Percentiles rank a stretch among this genome's conserved stretches.
Evolutionary conservation across 2,888 invertebrate genomes (phyloP).

Genomic region (Euzophera pinguis): DNA sequence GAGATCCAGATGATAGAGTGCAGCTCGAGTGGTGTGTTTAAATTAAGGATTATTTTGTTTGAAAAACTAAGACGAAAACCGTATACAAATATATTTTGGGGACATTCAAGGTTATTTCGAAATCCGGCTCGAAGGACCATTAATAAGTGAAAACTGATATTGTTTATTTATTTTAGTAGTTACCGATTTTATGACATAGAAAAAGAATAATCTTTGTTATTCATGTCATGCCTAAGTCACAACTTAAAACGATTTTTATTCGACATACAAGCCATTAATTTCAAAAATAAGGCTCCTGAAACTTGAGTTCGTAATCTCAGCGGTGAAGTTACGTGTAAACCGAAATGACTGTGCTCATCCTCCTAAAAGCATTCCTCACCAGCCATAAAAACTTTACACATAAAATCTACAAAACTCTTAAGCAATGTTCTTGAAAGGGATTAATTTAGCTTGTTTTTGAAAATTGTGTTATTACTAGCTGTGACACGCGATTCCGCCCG

Average conservation of each 20-base stretch:
- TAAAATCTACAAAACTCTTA: conserved; percentile 6
- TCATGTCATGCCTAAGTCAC: no score
- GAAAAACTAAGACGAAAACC: background rate
- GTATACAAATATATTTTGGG: background rate
- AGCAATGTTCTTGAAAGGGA: conserved; percentile 1
- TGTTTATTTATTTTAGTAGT: no score
- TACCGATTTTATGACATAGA: no score
- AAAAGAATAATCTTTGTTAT: no score
- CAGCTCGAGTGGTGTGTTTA: background rate
- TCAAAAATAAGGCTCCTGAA: background rate
- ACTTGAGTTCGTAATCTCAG: conserved; percentile 4
- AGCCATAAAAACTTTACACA: conserved; percentile 11
- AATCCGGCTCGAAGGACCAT: no score
- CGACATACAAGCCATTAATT: no score
- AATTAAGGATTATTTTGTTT: background rate
- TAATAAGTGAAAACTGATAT: no score
- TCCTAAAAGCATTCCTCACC: conserved; percentile 9
- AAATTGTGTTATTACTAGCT: background rate
- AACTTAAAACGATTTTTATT: no score
- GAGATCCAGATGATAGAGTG: conserved; percentile 5
- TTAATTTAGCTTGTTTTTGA: background rate
- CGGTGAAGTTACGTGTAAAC: conserved; percentile 8
- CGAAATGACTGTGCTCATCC: conserved; percentile 7
- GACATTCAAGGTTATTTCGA: no score
- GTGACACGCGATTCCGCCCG: no score